A percentile compares a stretch with the other conserved stretches of the same genome.
phyloP scores from a whole-genome alignment of 2,797 vertebrate genomes.

The Leucoraja ocellata region DNA sequence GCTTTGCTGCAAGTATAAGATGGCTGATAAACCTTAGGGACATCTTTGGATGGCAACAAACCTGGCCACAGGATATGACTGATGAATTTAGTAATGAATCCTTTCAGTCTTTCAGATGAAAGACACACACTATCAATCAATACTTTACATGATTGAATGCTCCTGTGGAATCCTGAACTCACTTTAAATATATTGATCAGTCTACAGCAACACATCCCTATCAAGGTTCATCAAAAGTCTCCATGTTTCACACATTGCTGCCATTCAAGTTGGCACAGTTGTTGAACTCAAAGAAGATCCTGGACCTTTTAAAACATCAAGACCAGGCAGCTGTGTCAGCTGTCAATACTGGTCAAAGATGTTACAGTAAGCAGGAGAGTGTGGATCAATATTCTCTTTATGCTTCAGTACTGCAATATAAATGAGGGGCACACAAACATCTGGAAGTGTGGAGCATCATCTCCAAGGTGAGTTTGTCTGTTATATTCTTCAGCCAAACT shows the following conservation, averaged over 20 bases:
- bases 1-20: background rate
- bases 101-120: constrained; percentile 22
- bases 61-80: background rate
- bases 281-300: background rate
- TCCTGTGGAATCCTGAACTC: background rate
- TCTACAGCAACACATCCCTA: background rate
- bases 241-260: background rate
- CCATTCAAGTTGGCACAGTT: background rate
- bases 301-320: background rate
- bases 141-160: constrained; percentile 8
- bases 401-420: background rate
- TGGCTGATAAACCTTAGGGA: background rate
- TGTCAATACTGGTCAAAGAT: background rate
- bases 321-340: background rate
- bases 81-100: constrained; percentile 4
- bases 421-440: background rate
- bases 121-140: constrained; percentile 1
- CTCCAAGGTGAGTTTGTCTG: background rate
- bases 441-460: background rate
- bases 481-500: background rate
- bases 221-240: background rate
- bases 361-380: background rate
- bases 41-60: background rate
- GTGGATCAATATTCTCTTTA: background rate
- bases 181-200: constrained; percentile 15